Base-by-base conservation (phyloP, 2,797 vertebrate genomes). In the Mareca penelope region DNA sequence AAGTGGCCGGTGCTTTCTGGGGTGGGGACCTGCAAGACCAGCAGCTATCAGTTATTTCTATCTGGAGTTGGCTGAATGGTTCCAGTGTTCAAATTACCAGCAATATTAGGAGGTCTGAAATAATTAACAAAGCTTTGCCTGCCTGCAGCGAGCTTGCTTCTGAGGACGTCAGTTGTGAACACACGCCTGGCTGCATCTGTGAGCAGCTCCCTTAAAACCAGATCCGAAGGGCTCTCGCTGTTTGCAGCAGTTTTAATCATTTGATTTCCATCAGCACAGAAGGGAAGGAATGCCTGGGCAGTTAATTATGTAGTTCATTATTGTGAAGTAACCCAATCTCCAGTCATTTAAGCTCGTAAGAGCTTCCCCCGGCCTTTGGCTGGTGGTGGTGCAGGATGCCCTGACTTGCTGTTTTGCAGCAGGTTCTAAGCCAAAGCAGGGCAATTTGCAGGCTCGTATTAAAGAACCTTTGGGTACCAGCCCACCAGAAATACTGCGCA, bases 101-200 rank as follows among this genome's bases (percentile, higher is more conserved):
- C 46, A 12, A 6, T 29, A 65, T 24, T 17, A 15, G 14, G 23
- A 52, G 59, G 5, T 35, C 15, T 21, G 19, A 57, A 29, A 24
- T 9, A 14, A 15, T 33, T 21, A 15, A 19, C 16, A 26, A 10
- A 44, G n/a, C 28, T 10, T 33, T 3, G 16, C 13, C 29, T 31
- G 17, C 29, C 35, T 50, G 28, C 21, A 16, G 40, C 8, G 50
- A 28, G 24, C 33, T 9, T 42, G 29, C 31, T 61, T 28, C 37
- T 46, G 3, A n/a, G 56, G 61, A 9, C 55, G 23, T 26, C 29
- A 3, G 2, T 10, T 57, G 61, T 22, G 72, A 39, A 28, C 19
- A 33, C n/a, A 37, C 59, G 40, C n/a, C 33, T 1, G 0, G 37
- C 33, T 1, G 0, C 11, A 4, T 3, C 24, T 4, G 40, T 3